A percentile compares a stretch with the other conserved stretches of the same genome.
Conservation (phyloP, 2,113 vertebrate species). For the Gasterosteus aculeatus region DNA sequence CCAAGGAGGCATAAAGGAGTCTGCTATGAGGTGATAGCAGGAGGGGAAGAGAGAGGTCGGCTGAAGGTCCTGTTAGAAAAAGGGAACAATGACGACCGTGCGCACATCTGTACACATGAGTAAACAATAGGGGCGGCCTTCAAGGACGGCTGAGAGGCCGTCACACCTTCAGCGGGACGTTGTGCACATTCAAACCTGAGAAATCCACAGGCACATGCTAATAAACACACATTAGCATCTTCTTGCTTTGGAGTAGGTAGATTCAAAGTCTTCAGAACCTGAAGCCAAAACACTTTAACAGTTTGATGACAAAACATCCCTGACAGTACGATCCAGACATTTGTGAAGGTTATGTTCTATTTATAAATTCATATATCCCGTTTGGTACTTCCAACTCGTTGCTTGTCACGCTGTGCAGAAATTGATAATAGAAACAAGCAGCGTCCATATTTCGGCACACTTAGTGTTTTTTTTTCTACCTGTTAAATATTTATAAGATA, state of each 20-base stretch:
- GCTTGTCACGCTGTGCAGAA: conserved; percentile 8
- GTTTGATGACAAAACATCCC: background rate
- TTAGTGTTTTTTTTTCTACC: conserved; percentile 16
- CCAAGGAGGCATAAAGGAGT: conserved; percentile 46
- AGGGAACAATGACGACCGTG: background rate
- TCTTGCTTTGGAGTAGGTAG: background rate
- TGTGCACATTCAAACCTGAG: background rate
- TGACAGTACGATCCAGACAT: background rate
- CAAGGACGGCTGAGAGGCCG: background rate
- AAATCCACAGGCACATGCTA: background rate
- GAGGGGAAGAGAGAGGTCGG: conserved; percentile 20
- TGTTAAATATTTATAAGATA: conserved; percentile 4
- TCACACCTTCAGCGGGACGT: background rate
- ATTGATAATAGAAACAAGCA: conserved; percentile 24
- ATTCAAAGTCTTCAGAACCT: background rate
- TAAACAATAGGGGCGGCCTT: background rate
- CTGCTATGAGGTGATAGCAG: conserved; percentile 43
- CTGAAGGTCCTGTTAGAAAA: conserved; percentile 25
- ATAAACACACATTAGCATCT: background rate
- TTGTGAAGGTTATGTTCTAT: conserved; percentile 9
- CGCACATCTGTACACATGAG: conserved; percentile 1
- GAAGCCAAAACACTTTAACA: background rate
- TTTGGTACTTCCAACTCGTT: conserved; percentile 9
- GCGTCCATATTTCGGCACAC: background rate
- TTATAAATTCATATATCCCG: conserved; percentile 16